Evolutionary conservation across 2,113 vertebrate species (phyloP).

Genomic region (Tympanuchus pallidicinctus): DNA sequence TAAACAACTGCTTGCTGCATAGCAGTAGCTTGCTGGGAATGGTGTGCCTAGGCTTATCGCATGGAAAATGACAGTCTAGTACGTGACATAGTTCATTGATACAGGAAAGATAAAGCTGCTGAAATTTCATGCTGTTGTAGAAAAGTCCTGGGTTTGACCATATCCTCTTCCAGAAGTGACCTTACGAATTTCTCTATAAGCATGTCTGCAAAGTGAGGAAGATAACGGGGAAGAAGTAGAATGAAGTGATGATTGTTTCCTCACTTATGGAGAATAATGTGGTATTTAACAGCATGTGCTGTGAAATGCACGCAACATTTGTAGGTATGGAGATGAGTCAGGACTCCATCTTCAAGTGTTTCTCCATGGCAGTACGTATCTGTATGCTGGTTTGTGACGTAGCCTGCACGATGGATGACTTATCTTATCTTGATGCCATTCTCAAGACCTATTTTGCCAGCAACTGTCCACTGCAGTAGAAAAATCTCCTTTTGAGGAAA

Average conservation of each 20-base stretch:
- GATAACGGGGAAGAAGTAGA: neutral
- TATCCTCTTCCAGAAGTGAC: neutral
- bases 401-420: neutral
- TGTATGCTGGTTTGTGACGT: neutral
- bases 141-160: neutral
- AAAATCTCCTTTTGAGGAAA: neutral
- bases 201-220: neutral
- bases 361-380: fast-evolving
- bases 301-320: neutral
- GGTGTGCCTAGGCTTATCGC: neutral
- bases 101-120: neutral
- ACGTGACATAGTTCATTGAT: neutral
- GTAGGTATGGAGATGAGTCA: neutral
- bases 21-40: neutral
- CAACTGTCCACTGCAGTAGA: neutral
- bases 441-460: neutral
- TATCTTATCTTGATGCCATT: neutral
- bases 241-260: neutral
- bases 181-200: neutral
- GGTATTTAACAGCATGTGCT: neutral
- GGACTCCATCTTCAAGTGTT: neutral
- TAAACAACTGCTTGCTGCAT: fast-evolving
- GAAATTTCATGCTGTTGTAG: neutral
- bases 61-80: neutral
- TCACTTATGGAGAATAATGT: neutral